A percentile compares a stretch with the other conserved stretches of the same genome.
These are phyloP conservation scores for Sebastes oblongus DNA, from an alignment of 2,797 vertebrate species.

Conservation along the genomic window DNA sequence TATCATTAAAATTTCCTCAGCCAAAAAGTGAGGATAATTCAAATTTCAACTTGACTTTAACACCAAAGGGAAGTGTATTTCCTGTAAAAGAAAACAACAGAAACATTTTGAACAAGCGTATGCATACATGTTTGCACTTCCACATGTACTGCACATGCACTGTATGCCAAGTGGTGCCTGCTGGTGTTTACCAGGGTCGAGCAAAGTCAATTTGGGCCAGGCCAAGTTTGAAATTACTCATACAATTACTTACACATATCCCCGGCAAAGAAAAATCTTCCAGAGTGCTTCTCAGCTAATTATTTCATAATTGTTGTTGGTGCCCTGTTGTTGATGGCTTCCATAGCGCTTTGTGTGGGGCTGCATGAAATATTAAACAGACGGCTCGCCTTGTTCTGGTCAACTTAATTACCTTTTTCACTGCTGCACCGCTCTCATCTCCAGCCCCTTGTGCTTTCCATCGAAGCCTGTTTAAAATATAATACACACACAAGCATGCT, in stretches of 20 bases:
- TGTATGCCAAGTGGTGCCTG: neutral
- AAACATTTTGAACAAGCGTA: neutral
- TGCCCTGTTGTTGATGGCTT: conserved; percentile 71
- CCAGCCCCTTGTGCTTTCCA: conserved; percentile 47
- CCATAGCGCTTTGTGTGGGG: conserved; percentile 54
- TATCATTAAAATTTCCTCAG: neutral
- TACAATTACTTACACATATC: conserved; percentile 68
- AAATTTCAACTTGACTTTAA: conserved; percentile 28
- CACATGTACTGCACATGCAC: neutral
- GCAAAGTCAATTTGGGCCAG: conserved; percentile 49
- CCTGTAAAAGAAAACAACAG: neutral
- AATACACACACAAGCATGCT: conserved; percentile 52
- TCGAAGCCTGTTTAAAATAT: conserved; percentile 58
- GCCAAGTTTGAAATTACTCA: conserved; percentile 61
- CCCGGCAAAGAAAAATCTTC: conserved; percentile 62
- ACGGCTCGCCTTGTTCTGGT: conserved; percentile 68
- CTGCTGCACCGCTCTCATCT: conserved; percentile 50
- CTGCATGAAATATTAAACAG: conserved; percentile 78
- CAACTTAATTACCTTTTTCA: conserved; percentile 79
- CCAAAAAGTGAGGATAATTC: neutral
- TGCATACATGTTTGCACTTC: neutral
- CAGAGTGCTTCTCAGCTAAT: conserved; percentile 71
- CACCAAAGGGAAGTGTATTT: conserved; percentile 6
- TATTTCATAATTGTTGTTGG: conserved; percentile 77
- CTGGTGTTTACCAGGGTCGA: conserved; percentile 28